These are phyloP conservation scores for Notolepis coatsorum DNA, from an alignment of 2,797 vertebrate genomes.

Conservation along the genomic window DNA sequence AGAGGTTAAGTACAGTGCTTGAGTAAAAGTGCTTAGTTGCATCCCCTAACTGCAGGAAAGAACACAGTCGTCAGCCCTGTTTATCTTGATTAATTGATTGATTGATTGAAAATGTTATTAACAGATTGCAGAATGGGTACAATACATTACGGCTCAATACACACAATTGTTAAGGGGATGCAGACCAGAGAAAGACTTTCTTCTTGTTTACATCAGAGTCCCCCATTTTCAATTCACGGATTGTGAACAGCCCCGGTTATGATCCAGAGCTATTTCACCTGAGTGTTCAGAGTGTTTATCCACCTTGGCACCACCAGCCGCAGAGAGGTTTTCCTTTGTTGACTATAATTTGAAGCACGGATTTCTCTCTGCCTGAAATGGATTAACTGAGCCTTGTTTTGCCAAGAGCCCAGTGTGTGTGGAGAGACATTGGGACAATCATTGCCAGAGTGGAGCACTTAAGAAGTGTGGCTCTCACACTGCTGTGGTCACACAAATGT, in stretches of 20 bases:
- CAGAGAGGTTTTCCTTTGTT: slow-evolving; percentile 44
- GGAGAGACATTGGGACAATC: slow-evolving; percentile 42
- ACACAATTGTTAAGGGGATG: no score
- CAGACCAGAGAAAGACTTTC: no score
- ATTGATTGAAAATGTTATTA: no score
- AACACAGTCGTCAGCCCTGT: no score
- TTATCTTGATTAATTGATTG: no score
- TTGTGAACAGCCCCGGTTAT: slow-evolving; percentile 37
- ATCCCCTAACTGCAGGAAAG: no score
- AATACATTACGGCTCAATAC: no score
- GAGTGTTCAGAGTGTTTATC: slow-evolving; percentile 58
- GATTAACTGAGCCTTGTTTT: slow-evolving; percentile 55
- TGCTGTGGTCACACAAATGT: slow-evolving; percentile 28
- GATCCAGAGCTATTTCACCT: slow-evolving; percentile 57
- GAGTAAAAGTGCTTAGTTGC: no score
- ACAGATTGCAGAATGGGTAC: no score
- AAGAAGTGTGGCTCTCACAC: slow-evolving; percentile 44
- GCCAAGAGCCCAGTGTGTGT: slow-evolving; percentile 50
- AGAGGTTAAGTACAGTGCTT: no score
- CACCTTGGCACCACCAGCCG: slow-evolving; percentile 51
- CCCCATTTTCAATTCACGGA: no score
- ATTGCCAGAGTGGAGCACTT: slow-evolving; percentile 48
- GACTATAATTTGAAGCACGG: slow-evolving; percentile 63
- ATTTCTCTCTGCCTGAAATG: slow-evolving; percentile 58
- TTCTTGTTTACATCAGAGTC: no score